Evolutionary conservation across 2,888 invertebrate species (phyloP).

Genomic region (Caenorhabditis doughertyi): DNA sequence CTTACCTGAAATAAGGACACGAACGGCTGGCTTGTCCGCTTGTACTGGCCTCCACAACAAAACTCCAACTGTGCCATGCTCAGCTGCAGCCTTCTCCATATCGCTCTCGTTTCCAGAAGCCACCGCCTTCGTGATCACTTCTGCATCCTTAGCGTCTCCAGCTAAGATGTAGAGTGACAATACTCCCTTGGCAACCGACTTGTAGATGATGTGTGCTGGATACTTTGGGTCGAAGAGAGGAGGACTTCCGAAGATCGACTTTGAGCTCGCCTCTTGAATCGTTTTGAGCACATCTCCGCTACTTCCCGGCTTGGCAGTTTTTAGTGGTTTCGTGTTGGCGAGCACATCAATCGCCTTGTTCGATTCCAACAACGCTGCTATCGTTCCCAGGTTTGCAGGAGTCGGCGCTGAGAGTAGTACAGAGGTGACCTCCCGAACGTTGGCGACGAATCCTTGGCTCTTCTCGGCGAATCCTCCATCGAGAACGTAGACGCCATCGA

Average conservation of each 20-base stretch:
- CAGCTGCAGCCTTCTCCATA: slow-evolving; percentile 50
- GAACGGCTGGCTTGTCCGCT: slow-evolving; percentile 28
- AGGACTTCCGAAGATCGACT: slow-evolving; percentile 2
- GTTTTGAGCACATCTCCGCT: slow-evolving; percentile 37
- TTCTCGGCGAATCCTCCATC: slow-evolving; percentile 56
- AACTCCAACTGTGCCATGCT: slow-evolving; percentile 54
- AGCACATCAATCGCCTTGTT: slow-evolving; percentile 20
- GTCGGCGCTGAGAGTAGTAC: slow-evolving; percentile 55
- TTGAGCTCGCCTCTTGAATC: slow-evolving; percentile 43
- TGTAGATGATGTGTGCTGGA: slow-evolving; percentile 45
- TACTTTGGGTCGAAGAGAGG: slow-evolving; percentile 49
- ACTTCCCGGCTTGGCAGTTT: slow-evolving; percentile 41
- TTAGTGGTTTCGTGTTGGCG: slow-evolving; percentile 38
- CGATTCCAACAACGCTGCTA: slow-evolving; percentile 26
- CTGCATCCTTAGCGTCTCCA: slow-evolving; percentile 66
- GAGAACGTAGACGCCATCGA: slow-evolving; percentile 55
- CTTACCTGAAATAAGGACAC: slow-evolving; percentile 58
- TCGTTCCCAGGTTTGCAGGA: slow-evolving; percentile 45
- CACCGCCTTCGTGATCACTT: slow-evolving; percentile 58
- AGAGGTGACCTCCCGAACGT: slow-evolving; percentile 33
- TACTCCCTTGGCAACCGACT: slow-evolving; percentile 43
- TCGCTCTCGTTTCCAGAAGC: slow-evolving; percentile 56
- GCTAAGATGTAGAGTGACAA: slow-evolving; percentile 64
- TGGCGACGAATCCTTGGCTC: slow-evolving; percentile 36
- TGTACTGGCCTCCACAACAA: slow-evolving; percentile 62